A percentile compares a stretch with the other conserved stretches of the same genome.
Evolutionary conservation across 2,113 vertebrate species (phyloP).

Genomic region (Neotragus moschatus): DNA sequence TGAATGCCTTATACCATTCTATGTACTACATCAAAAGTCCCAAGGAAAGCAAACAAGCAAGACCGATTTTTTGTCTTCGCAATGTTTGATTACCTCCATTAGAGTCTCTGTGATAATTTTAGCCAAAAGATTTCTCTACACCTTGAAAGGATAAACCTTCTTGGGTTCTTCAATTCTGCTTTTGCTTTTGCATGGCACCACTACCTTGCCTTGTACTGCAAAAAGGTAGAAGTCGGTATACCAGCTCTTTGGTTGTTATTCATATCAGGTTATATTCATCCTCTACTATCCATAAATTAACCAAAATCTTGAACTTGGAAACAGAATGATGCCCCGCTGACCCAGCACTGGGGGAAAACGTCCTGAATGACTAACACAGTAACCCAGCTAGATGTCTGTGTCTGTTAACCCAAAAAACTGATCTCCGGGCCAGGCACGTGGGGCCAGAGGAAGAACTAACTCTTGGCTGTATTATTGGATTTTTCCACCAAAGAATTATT

Average conservation of each 20-base stretch:
- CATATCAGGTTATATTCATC: neutral
- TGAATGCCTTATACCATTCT: neutral
- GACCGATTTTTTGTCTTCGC: neutral
- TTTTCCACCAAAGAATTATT: conserved; percentile 81
- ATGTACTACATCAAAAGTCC: neutral
- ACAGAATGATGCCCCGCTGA: neutral
- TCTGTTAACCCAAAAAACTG: conserved; percentile 54
- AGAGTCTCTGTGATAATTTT: neutral
- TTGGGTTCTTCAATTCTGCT: neutral
- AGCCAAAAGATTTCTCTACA: neutral
- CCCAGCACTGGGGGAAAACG: neutral
- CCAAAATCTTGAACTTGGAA: neutral
- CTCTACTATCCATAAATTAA: neutral
- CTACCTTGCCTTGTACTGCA: neutral
- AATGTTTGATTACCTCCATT: neutral
- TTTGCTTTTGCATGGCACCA: neutral
- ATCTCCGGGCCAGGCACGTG: conserved; percentile 53
- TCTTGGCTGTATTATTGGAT: conserved; percentile 71
- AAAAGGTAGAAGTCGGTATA: neutral
- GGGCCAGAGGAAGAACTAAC: conserved; percentile 67
- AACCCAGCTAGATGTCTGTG: neutral
- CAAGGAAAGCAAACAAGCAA: neutral
- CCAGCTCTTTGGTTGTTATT: neutral
- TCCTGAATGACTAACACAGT: conserved; percentile 22
- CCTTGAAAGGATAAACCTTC: neutral